phyloP scores from a whole-genome alignment of 2,888 invertebrate species.

The Leptopilina drosophilae region DNA sequence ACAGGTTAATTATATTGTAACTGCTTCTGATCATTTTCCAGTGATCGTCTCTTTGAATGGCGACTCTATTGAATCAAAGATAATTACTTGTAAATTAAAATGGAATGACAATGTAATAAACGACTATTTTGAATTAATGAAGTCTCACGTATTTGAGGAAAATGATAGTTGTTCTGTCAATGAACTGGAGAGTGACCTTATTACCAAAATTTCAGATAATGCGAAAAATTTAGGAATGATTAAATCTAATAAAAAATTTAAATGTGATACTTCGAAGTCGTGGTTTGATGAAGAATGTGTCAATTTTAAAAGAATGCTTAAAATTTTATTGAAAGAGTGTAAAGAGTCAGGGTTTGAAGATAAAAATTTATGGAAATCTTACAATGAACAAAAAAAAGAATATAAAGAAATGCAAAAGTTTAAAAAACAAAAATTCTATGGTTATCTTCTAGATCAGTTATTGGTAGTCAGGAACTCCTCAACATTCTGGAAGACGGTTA shows the following conservation, averaged over 20 bases:
- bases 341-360: background rate
- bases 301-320: background rate
- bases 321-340: background rate
- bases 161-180: background rate
- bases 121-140: background rate
- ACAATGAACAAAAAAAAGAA: background rate
- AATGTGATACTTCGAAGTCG: background rate
- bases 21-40: background rate
- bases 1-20: background rate
- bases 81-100: background rate
- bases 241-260: background rate
- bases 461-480: background rate
- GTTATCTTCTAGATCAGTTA: background rate
- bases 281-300: constrained; percentile 1
- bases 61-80: background rate
- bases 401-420: background rate
- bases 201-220: background rate
- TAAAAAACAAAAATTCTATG: background rate
- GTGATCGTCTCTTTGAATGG: background rate
- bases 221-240: background rate
- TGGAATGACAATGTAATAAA: background rate
- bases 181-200: background rate
- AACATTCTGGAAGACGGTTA: background rate
- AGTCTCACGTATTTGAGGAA: background rate
- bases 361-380: background rate